These are phyloP conservation scores for Meteorus sp. DNA, from an alignment of 1,140 invertebrate genomes.

Conservation along the genomic window DNA sequence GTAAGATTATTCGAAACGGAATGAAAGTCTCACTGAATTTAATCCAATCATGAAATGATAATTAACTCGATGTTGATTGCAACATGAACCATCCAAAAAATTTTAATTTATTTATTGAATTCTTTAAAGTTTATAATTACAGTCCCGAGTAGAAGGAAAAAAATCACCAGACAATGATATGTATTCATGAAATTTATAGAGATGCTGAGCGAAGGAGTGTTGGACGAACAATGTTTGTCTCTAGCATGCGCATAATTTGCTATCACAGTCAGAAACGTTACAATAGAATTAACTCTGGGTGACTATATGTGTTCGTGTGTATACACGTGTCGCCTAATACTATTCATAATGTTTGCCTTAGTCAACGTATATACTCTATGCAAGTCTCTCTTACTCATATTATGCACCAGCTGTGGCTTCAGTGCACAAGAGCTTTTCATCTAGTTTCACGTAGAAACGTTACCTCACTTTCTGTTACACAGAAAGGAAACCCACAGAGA, in stretches of 20 bases:
- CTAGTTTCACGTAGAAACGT: too few relatives aligned
- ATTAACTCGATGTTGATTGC: too few relatives aligned
- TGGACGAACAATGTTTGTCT: background rate
- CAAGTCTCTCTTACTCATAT: background rate
- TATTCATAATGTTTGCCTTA: constrained; percentile 34
- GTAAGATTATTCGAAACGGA: too few relatives aligned
- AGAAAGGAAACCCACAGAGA: background rate
- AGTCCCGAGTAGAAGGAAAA: too few relatives aligned
- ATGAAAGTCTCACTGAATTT: too few relatives aligned
- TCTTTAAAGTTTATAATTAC: too few relatives aligned
- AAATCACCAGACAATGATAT: too few relatives aligned
- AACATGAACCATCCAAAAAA: too few relatives aligned
- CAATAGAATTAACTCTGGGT: constrained; percentile 33
- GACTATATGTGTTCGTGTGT: background rate
- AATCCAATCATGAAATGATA: too few relatives aligned
- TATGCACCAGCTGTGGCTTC: background rate
- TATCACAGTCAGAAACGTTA: constrained; percentile 19
- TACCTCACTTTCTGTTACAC: too few relatives aligned
- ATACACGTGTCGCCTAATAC: constrained; percentile 24
- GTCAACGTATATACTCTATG: constrained; percentile 14
- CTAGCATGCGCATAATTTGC: background rate
- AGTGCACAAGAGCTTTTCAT: constrained; percentile 1
- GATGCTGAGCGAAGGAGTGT: background rate
- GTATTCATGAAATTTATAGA: background rate
- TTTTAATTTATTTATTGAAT: too few relatives aligned